phyloP scores from a whole-genome alignment of 2,888 invertebrate species.

The Melanophora roralis region DNA sequence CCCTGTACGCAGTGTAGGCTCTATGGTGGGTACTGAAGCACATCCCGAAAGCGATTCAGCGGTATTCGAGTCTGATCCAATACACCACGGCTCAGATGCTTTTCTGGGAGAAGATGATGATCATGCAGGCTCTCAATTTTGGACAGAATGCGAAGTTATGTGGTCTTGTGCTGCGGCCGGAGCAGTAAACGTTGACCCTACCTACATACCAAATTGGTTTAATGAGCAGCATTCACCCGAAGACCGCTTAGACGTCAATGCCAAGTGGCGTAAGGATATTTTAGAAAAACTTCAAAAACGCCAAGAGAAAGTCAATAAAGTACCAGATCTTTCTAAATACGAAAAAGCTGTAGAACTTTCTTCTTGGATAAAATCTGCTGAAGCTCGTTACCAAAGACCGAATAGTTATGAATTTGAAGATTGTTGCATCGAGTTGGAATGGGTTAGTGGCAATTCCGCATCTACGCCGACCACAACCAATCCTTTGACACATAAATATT shows the following conservation, averaged over 20 bases:
- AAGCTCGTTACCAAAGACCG: constrained; percentile 82
- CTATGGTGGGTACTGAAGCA: constrained; percentile 89
- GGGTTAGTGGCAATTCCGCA: constrained; percentile 80
- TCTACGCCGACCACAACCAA: constrained; percentile 43
- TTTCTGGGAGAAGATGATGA: constrained; percentile 86
- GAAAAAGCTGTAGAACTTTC: constrained; percentile 89
- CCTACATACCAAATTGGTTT: constrained; percentile 88
- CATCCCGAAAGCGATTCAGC: constrained; percentile 90
- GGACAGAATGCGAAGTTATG: constrained; percentile 88
- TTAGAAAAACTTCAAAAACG: constrained; percentile 83
- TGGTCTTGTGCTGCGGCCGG: constrained; percentile 91
- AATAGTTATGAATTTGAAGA: constrained; percentile 81
- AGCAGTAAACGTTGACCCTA: constrained; percentile 86
- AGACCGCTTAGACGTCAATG: constrained; percentile 82
- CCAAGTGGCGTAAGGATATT: constrained; percentile 87
- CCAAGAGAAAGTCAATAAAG: constrained; percentile 77
- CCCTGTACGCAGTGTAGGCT: constrained; percentile 91
- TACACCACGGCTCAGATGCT: constrained; percentile 84
- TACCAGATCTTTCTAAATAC: constrained; percentile 80
- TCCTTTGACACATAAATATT: constrained; percentile 78
- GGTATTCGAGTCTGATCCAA: constrained; percentile 85
- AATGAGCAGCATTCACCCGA: constrained; percentile 78
- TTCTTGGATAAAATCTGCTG: constrained; percentile 91
- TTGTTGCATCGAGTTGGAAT: constrained; percentile 88
- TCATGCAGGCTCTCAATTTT: constrained; percentile 81